Evolutionary conservation across 2,797 vertebrate genomes (phyloP).

Genomic region (Etheostoma perlongum): DNA sequence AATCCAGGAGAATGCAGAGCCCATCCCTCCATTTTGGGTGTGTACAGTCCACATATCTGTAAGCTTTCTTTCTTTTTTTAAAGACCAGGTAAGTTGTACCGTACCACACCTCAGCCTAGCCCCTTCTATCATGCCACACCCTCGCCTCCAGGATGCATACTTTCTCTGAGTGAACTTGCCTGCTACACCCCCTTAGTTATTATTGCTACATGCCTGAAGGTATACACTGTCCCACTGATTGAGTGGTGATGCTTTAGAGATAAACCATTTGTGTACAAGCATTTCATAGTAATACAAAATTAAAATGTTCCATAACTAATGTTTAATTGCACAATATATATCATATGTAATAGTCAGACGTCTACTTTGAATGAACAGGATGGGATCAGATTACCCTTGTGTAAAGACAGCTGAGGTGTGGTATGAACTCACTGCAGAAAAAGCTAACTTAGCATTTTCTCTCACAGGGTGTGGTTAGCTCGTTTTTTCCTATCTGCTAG

Average conservation of each 20-base stretch:
- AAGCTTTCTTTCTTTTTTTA: not conserved
- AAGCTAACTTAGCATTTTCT: constrained; percentile 38
- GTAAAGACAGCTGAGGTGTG: constrained; percentile 29
- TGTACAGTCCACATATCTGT: not conserved
- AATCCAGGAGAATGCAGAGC: not conserved
- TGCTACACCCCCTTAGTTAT: constrained; percentile 13
- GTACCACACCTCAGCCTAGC: constrained; percentile 42
- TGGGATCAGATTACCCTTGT: not conserved
- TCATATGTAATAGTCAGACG: not conserved
- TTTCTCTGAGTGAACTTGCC: constrained; percentile 61
- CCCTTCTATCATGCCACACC: constrained; percentile 18
- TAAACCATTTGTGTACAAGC: not conserved
- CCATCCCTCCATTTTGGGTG: constrained; percentile 13
- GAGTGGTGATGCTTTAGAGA: not conserved
- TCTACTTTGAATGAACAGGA: not conserved
- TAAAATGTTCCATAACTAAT: not conserved
- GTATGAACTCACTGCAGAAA: constrained; percentile 18
- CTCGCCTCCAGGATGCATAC: constrained; percentile 38
- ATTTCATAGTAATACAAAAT: not conserved
- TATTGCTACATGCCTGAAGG: constrained; percentile 9
- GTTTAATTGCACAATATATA: not conserved
- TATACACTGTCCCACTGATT: not conserved
- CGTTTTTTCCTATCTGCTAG: not conserved
- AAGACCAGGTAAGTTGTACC: not conserved
- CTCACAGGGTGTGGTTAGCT: constrained; percentile 39